These are phyloP conservation scores for Amaurobius ferox DNA, from an alignment of 2,888 invertebrate species.

Conservation along the genomic window DNA sequence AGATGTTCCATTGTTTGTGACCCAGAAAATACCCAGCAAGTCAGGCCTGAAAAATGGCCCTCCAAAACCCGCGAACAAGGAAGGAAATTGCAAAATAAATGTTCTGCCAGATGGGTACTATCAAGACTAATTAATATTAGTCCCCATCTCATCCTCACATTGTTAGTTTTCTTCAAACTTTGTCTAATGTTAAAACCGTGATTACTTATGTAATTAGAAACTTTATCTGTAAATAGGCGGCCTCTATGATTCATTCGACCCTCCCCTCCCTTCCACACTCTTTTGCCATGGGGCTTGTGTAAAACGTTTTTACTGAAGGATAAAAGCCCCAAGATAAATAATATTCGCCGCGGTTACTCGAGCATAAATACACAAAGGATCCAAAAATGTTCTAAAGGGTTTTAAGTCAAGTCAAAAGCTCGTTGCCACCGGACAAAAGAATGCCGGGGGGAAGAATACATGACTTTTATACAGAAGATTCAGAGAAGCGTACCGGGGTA, in stretches of 20 bases:
- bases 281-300: neutral
- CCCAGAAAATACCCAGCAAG: neutral
- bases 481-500: slow-evolving; percentile 41
- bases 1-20: neutral
- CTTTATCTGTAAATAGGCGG: slow-evolving; percentile 57
- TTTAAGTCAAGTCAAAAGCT: slow-evolving; percentile 68
- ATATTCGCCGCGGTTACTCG: slow-evolving; percentile 32
- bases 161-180: slow-evolving; percentile 14
- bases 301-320: slow-evolving; percentile 64
- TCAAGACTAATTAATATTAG: neutral
- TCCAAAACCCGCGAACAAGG: neutral
- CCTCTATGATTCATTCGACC: slow-evolving; percentile 24
- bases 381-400: slow-evolving; percentile 64
- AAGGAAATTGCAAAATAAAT: neutral
- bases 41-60: neutral
- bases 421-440: slow-evolving; percentile 60
- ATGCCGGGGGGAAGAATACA: slow-evolving; percentile 25
- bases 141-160: neutral
- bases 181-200: slow-evolving; percentile 17
- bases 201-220: slow-evolving; percentile 63
- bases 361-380: slow-evolving; percentile 57
- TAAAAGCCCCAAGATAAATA: slow-evolving; percentile 64
- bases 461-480: slow-evolving; percentile 55
- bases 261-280: neutral
- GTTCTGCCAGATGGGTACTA: neutral